phyloP scores from a whole-genome alignment of 2,888 invertebrate species.

The Coremacera marginata region DNA sequence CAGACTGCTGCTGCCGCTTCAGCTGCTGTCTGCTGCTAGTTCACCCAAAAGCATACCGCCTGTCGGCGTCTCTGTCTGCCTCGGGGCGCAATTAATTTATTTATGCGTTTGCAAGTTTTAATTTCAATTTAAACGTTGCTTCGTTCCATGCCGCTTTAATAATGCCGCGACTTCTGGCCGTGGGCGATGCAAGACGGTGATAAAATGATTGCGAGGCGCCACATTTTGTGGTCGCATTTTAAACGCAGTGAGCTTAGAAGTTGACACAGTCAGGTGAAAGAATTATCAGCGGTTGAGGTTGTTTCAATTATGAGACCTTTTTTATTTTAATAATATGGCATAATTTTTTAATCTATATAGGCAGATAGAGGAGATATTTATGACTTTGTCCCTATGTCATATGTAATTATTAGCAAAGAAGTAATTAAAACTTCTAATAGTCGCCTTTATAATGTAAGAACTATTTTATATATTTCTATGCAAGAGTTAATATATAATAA shows the following conservation, averaged over 20 bases:
- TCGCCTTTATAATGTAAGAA: no score
- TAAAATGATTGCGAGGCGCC: background rate
- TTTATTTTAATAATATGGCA: no score
- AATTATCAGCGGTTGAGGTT: background rate
- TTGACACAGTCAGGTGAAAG: background rate
- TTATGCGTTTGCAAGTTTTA: conserved; percentile 39
- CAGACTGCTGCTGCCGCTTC: background rate
- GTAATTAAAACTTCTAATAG: no score
- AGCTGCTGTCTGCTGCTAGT: background rate
- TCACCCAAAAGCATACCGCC: background rate
- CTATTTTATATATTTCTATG: no score
- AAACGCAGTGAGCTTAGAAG: background rate
- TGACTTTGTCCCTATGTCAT: no score
- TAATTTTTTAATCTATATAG: no score
- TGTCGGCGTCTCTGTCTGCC: background rate
- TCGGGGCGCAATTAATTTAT: conserved; percentile 35
- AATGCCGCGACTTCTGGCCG: background rate
- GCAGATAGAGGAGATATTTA: no score
- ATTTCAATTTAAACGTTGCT: conserved; percentile 37
- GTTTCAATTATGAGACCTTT: no score
- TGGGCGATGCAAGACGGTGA: background rate
- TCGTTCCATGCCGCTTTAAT: background rate
- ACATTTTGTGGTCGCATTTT: conserved; percentile 17
- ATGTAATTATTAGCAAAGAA: no score
- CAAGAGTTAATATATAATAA: no score